These are phyloP conservation scores for Glyptemys insculpta DNA, from an alignment of 2,797 vertebrate species.

Conservation along the genomic window DNA sequence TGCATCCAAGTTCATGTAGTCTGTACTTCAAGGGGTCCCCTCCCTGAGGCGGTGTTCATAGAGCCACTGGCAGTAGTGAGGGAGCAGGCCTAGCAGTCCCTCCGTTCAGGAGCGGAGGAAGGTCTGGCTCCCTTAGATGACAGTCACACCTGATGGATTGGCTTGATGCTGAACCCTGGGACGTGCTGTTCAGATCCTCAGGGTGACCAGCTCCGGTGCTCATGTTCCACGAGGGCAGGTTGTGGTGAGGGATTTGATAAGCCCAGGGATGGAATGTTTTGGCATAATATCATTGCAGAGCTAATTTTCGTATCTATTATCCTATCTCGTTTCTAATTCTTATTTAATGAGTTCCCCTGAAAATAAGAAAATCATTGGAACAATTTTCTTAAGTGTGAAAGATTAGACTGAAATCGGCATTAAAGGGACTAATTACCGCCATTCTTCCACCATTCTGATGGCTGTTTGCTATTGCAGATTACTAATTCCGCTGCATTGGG, in stretches of 20 bases:
- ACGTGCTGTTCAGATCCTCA: fast-evolving
- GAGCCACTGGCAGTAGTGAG: no score
- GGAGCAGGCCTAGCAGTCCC: background rate
- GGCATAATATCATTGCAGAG: constrained; percentile 58
- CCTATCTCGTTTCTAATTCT: constrained; percentile 79
- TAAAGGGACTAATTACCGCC: constrained; percentile 74
- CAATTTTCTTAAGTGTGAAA: constrained; percentile 81
- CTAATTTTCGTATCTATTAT: constrained; percentile 69
- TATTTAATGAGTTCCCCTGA: constrained; percentile 79
- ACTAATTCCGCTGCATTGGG: constrained; percentile 48
- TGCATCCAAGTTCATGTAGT: background rate
- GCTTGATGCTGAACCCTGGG: background rate
- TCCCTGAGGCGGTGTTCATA: background rate
- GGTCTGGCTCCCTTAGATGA: background rate
- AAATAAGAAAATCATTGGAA: constrained; percentile 81
- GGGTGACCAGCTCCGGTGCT: fast-evolving
- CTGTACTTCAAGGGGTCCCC: background rate
- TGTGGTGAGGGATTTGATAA: background rate
- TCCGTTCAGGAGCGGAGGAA: background rate
- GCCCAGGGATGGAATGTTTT: background rate
- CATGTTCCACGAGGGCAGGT: background rate
- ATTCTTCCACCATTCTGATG: constrained; percentile 67
- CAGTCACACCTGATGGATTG: background rate
- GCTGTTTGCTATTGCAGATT: constrained; percentile 55
- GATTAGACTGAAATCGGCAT: constrained; percentile 78